Evolutionary conservation across 2,888 invertebrate genomes (phyloP), one percentile per base, ranked within the genome.

Genomic region (Leptogaster cylindrica): DNA sequence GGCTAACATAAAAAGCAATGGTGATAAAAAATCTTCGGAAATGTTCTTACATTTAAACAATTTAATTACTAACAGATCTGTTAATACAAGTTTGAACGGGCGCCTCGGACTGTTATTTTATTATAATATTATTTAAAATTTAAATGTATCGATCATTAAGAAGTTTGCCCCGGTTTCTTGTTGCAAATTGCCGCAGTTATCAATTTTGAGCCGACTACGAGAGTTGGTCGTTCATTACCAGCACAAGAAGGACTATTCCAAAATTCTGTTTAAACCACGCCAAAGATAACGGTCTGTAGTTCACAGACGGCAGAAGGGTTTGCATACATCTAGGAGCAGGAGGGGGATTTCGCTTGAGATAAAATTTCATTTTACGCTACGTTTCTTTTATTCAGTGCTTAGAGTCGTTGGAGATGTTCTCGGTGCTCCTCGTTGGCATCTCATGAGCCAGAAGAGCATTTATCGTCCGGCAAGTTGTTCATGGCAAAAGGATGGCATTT

Each of bases 351-450:
- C 25, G 16, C 41, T 46, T 14, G 18, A 44, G 63, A 63, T 63
- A 63, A 63, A 63, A 63, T 63, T 46, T 63, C 46, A 63, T 63
- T 63, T 63, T 63, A 41, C 63, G 63, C 63, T 44, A 63, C 46
- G 63, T 63, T 63, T 63, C 63, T 41, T 63, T 46, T 63, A 44
- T 63, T 63, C 31, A 46, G 28, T 44, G 16, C 63, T 63, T 41
- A 63, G 46, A 46, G 27, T 44, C 31, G 16, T 20, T 14, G 44
- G n/a, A 63, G 20, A 41, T 63, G 16, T 28, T n/a, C 12, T 6
- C 12, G 50, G n/a, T 28, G 7, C 31, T 25, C 7, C 14, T 33
- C 16, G 5, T 12, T 3, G 23, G 39, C 28, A 44, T 14, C 46
- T 36, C 31, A 28, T 25, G 65, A 65, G 44, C 65, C 28, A 44